Evolutionary conservation across 2,113 vertebrate species (phyloP).

Genomic region (Riparia riparia): DNA sequence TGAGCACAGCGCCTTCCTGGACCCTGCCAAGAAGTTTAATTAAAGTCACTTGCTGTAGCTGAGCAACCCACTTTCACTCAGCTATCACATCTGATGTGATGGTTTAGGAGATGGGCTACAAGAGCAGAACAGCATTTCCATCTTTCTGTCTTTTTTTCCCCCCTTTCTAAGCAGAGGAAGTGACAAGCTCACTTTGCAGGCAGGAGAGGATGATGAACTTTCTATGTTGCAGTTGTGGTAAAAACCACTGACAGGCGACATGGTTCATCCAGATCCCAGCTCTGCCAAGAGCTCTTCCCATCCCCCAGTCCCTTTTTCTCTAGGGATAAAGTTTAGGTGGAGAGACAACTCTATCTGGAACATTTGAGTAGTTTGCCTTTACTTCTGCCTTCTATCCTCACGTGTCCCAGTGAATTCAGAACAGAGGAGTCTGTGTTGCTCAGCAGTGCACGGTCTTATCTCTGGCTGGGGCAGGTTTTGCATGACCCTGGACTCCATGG

Average conservation of each 20-base stretch:
- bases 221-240: neutral
- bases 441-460: neutral
- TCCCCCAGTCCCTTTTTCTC: neutral
- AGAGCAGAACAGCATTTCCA: neutral
- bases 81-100: constrained; percentile 51
- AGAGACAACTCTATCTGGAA: neutral
- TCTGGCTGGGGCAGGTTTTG: neutral
- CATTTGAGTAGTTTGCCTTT: neutral
- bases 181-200: neutral
- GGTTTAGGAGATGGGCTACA: constrained; percentile 3
- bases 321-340: neutral
- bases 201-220: neutral
- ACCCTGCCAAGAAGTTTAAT: constrained; percentile 29
- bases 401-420: neutral
- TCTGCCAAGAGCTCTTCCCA: neutral
- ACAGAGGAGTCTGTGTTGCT: neutral
- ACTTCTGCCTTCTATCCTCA: neutral
- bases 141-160: neutral
- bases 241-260: neutral
- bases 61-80: constrained; percentile 38
- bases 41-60: constrained; percentile 10
- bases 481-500: neutral
- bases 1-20: neutral
- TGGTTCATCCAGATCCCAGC: neutral
- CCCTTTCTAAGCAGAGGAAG: neutral